Evolutionary conservation across 2,797 vertebrate genomes (phyloP).

Genomic region (Melanotaenia boesemani): DNA sequence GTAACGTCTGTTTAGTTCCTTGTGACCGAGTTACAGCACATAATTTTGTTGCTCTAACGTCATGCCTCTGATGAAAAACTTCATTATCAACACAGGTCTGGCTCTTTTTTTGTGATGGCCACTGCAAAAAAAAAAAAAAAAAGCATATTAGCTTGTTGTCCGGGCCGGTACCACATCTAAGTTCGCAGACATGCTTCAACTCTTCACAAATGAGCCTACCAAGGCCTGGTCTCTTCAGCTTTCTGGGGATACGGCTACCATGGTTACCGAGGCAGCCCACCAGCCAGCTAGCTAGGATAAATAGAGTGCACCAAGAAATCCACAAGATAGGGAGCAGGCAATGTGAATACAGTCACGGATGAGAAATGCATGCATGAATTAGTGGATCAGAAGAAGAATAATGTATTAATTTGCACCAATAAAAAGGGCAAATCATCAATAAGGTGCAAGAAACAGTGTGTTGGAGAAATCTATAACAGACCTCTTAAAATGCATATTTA

Average conservation of each 20-base stretch:
- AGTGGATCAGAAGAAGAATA: slow-evolving; percentile 9
- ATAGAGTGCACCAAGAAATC: slow-evolving; percentile 67
- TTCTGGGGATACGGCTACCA: slow-evolving; percentile 77
- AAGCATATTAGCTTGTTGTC: slow-evolving; percentile 5
- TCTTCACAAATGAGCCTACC: slow-evolving; percentile 70
- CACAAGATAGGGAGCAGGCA: slow-evolving; percentile 37
- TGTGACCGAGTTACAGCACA: background rate
- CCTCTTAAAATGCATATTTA: slow-evolving; percentile 14
- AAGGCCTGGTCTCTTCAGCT: slow-evolving; percentile 56
- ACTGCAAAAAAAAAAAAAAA: background rate
- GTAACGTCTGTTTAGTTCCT: background rate
- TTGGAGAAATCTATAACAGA: background rate
- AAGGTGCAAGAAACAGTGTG: slow-evolving; percentile 8
- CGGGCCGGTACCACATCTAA: slow-evolving; percentile 23
- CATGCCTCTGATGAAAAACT: background rate
- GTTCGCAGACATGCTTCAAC: slow-evolving; percentile 71
- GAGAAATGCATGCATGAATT: slow-evolving; percentile 28
- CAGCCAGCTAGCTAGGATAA: slow-evolving; percentile 71
- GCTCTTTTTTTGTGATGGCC: background rate
- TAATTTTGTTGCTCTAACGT: background rate
- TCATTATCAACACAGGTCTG: background rate
- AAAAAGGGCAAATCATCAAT: slow-evolving; percentile 13
- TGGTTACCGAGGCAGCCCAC: slow-evolving; percentile 76
- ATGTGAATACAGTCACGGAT: slow-evolving; percentile 30
- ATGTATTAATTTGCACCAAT: slow-evolving; percentile 9